Conservation (phyloP, 2,888 invertebrate genomes). For the Catonia carolina region DNA sequence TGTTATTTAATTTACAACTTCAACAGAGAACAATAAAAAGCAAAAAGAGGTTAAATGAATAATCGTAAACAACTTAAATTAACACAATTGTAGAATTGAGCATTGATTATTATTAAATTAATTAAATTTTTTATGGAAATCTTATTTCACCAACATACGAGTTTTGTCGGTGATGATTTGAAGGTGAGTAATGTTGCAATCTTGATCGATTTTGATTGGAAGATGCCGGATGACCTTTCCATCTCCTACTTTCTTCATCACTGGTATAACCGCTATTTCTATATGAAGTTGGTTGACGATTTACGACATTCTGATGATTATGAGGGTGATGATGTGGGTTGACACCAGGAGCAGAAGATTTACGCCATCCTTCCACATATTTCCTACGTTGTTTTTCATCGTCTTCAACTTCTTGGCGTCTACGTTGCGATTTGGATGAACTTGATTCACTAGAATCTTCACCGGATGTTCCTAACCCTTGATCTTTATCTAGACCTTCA, state of each 20-base stretch:
- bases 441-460: slow-evolving; percentile 79
- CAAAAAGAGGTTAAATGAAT: no score
- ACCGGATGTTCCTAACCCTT: slow-evolving; percentile 75
- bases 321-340: slow-evolving; percentile 42
- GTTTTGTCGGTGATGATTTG: background rate
- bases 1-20: no score
- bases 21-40: no score
- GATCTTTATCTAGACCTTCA: slow-evolving; percentile 52
- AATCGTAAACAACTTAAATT: no score
- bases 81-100: no score
- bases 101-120: no score
- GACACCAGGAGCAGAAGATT: slow-evolving; percentile 50
- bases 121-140: slow-evolving; percentile 15
- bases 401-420: slow-evolving; percentile 47
- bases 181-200: slow-evolving; percentile 20
- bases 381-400: slow-evolving; percentile 54
- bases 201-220: slow-evolving; percentile 17
- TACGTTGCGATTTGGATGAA: slow-evolving; percentile 64
- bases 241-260: slow-evolving; percentile 37
- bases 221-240: slow-evolving; percentile 20
- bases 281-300: slow-evolving; percentile 44
- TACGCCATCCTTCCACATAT: slow-evolving; percentile 64
- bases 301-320: background rate
- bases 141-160: slow-evolving; percentile 20
- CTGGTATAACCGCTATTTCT: slow-evolving; percentile 50